A percentile compares a stretch with the other conserved stretches of the same genome.
Conservation (phyloP, 37 sponge, comb jelly and placozoan genomes). For the Amphimedon queenslandica region DNA sequence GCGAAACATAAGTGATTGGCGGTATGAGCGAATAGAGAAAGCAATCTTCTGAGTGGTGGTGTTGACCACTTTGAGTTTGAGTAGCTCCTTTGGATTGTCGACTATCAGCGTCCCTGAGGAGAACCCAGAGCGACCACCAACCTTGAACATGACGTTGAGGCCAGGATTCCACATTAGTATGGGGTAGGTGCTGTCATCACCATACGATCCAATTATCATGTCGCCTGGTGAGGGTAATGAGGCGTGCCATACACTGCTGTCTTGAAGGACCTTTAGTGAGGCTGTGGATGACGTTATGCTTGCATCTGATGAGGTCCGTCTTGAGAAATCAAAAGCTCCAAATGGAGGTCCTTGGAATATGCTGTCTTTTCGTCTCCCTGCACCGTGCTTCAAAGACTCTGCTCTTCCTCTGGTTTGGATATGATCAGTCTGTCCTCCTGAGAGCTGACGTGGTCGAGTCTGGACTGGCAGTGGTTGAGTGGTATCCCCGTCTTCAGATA, state of each 20-base stretch:
- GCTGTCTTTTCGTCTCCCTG: neutral
- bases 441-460: neutral
- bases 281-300: neutral
- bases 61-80: constrained; percentile 34
- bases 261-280: neutral
- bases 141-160: constrained; percentile 32
- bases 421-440: neutral
- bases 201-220: constrained; percentile 30
- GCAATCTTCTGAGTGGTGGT: constrained; percentile 12
- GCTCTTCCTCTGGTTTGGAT: neutral
- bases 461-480: neutral
- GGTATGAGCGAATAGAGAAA: constrained; percentile 32
- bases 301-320: neutral
- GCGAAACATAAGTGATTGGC: constrained; percentile 24
- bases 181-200: constrained; percentile 34
- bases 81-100: constrained; percentile 14
- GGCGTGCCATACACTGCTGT: constrained; percentile 20
- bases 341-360: neutral
- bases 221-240: constrained; percentile 17
- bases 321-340: neutral
- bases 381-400: neutral
- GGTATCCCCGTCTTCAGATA: neutral
- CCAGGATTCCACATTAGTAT: constrained; percentile 52
- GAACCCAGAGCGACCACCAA: constrained; percentile 40
- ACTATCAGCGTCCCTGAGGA: constrained; percentile 6